Percentiles rank a stretch among this genome's conserved stretches.
Conservation (phyloP, 2,888 invertebrate species). For the Pachymerium ferrugineum region DNA sequence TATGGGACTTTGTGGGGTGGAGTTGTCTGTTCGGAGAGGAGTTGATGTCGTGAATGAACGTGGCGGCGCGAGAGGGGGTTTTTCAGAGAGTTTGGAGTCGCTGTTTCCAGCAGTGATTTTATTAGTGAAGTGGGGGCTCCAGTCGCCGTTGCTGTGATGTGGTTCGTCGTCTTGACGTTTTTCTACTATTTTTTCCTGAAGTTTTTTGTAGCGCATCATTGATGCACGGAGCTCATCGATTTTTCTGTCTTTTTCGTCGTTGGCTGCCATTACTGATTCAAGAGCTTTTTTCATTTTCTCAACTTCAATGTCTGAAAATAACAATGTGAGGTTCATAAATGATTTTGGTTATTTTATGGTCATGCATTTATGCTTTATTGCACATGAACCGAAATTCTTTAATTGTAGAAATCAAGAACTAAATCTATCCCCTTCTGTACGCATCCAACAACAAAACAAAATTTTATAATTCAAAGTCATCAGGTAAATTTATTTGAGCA, state of each 20-base stretch:
- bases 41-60: background rate
- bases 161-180: background rate
- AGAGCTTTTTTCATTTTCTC: constrained; percentile 50
- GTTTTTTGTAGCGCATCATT: constrained; percentile 44
- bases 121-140: background rate
- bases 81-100: background rate
- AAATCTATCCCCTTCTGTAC: no score
- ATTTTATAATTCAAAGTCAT: no score
- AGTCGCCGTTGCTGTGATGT: background rate
- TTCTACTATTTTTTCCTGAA: constrained; percentile 44
- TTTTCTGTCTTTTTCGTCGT: constrained; percentile 50
- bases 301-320: constrained; percentile 49
- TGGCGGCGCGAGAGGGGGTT: background rate
- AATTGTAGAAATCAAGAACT: background rate
- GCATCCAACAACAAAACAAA: no score
- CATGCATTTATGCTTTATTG: no score
- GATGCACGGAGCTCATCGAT: constrained; percentile 47
- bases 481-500: no score
- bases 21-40: background rate
- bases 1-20: background rate
- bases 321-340: no score
- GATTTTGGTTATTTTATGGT: no score
- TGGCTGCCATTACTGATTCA: constrained; percentile 50
- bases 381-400: no score
- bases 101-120: background rate